phyloP scores from a whole-genome alignment of 2,113 vertebrate species.

The Beaufortia kweichowensis region DNA sequence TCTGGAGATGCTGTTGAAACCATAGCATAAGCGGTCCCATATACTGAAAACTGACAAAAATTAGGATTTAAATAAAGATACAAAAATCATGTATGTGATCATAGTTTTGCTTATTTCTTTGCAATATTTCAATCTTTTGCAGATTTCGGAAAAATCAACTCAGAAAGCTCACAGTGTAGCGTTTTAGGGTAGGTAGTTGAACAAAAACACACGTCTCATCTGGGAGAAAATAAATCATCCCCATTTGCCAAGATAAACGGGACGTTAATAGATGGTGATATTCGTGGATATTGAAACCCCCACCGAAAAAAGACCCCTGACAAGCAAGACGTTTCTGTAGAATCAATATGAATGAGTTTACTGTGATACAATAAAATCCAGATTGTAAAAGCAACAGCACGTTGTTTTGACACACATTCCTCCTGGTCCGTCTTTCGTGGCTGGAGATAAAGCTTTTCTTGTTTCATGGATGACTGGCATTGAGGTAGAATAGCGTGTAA shows the following conservation, averaged over 20 bases:
- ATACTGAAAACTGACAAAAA: too few relatives aligned
- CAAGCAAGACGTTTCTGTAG: conserved; percentile 14
- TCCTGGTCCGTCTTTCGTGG: conserved; percentile 47
- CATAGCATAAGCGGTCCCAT: too few relatives aligned
- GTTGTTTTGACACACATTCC: conserved; percentile 46
- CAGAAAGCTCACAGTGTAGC: neutral
- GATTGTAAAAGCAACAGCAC: neutral
- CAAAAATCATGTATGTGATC: too few relatives aligned
- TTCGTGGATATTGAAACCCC: neutral
- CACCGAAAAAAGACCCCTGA: neutral
- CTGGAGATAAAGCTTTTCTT: conserved; percentile 59
- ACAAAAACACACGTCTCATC: neutral
- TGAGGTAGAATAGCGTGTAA: conserved; percentile 54
- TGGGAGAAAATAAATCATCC: neutral
- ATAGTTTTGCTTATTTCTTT: too few relatives aligned
- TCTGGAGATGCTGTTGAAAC: too few relatives aligned
- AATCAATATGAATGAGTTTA: neutral
- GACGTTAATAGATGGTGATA: neutral
- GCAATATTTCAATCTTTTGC: too few relatives aligned
- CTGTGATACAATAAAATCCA: conserved; percentile 7
- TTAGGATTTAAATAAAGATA: too few relatives aligned
- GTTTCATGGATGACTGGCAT: conserved; percentile 61
- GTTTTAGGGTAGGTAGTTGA: too few relatives aligned
- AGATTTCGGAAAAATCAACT: neutral
- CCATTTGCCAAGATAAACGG: neutral